Evolutionary conservation across 1,140 invertebrate genomes (phyloP).

Genomic region (Scaptomyza pallida): DNA sequence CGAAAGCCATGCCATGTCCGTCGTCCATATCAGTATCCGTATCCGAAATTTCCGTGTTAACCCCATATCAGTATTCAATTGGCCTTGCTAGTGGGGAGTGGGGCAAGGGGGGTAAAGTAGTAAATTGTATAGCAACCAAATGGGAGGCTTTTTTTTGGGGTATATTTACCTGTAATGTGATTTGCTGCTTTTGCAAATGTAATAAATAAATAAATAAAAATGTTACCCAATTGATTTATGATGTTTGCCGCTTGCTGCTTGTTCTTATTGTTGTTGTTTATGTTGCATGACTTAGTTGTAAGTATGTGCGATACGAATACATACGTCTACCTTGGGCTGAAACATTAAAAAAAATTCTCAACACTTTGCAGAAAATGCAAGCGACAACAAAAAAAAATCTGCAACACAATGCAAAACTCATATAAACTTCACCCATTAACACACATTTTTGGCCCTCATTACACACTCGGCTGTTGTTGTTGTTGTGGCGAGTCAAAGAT

Average conservation of each 20-base stretch:
- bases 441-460: conserved; percentile 56
- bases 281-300: not conserved
- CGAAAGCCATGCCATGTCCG: conserved; percentile 12
- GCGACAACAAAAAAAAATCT: conserved; percentile 6
- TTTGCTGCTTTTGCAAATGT: conserved; percentile 42
- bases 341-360: not conserved
- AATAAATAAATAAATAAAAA: conserved; percentile 48
- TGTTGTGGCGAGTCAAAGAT: conserved; percentile 21
- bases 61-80: conserved; percentile 44
- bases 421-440: conserved; percentile 78
- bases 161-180: conserved; percentile 39
- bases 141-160: no score
- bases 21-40: conserved; percentile 21
- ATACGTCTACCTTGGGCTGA: not conserved
- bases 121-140: not conserved
- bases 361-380: not conserved
- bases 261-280: not conserved
- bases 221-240: conserved; percentile 44
- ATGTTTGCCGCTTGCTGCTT: conserved; percentile 8
- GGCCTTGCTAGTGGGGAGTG: conserved; percentile 3
- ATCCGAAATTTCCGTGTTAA: conserved; percentile 31
- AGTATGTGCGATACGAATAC: not conserved
- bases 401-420: conserved; percentile 39
- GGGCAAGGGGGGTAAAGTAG: not conserved
- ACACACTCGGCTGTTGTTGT: not conserved